phyloP scores from a whole-genome alignment of 2,797 vertebrate genomes.

The Enteromius afrohamiltoni region DNA sequence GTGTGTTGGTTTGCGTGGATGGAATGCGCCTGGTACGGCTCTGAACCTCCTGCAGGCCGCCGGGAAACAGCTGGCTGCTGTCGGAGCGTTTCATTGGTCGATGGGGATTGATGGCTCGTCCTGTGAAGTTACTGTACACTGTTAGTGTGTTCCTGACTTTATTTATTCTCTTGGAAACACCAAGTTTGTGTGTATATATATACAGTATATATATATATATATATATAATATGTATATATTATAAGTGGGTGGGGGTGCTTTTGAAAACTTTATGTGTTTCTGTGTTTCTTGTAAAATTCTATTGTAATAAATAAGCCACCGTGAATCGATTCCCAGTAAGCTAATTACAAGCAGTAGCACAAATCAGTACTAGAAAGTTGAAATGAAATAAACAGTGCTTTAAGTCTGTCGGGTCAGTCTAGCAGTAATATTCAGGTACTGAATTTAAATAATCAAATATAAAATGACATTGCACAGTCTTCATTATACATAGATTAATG shows the following conservation, averaged over 20 bases:
- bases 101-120: slow-evolving; percentile 12
- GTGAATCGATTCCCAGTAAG: neutral
- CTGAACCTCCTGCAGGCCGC: neutral
- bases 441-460: too few relatives aligned
- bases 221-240: too few relatives aligned
- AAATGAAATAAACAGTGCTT: too few relatives aligned
- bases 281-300: too few relatives aligned
- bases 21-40: neutral
- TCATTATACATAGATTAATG: too few relatives aligned
- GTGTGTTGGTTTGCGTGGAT: neutral
- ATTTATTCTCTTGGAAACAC: neutral
- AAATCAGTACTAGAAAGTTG: neutral
- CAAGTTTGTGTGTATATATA: too few relatives aligned
- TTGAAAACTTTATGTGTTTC: too few relatives aligned
- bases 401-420: too few relatives aligned
- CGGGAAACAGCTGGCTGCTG: slow-evolving; percentile 11
- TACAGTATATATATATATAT: too few relatives aligned
- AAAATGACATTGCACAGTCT: too few relatives aligned
- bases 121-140: neutral
- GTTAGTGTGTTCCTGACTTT: neutral
- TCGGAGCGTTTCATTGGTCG: neutral
- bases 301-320: neutral
- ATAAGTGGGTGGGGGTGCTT: too few relatives aligned
- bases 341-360: neutral
- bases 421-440: too few relatives aligned